Evolutionary conservation across 1,140 invertebrate genomes (phyloP).

Genomic region (Teleopsis dalmanni): DNA sequence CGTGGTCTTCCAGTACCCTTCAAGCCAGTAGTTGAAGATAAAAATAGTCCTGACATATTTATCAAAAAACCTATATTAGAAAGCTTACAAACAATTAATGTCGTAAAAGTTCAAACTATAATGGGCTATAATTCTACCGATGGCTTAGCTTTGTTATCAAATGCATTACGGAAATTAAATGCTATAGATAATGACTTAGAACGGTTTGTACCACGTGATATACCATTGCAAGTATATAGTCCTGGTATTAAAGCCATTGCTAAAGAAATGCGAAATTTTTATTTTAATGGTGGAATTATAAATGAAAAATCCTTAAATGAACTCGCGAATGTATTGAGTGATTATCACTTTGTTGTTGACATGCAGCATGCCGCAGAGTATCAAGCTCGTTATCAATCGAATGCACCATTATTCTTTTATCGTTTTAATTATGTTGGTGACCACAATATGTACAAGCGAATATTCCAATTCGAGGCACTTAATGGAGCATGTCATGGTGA

Average conservation of each 20-base stretch:
- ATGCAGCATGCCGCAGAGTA: constrained; percentile 25
- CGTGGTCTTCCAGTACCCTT: constrained; percentile 30
- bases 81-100: constrained; percentile 16
- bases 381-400: constrained; percentile 21
- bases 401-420: constrained; percentile 42
- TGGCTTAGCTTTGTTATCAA: constrained; percentile 30
- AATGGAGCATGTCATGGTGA: constrained; percentile 53
- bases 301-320: constrained; percentile 17
- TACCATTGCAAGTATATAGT: not conserved
- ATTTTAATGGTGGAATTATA: constrained; percentile 24
- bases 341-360: constrained; percentile 31
- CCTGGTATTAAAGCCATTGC: constrained; percentile 17
- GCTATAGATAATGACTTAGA: constrained; percentile 24
- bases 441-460: constrained; percentile 49
- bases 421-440: constrained; percentile 49
- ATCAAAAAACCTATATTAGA: constrained; percentile 27
- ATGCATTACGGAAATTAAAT: constrained; percentile 21
- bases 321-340: constrained; percentile 27
- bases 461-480: constrained; percentile 32
- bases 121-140: constrained; percentile 42
- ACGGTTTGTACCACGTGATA: constrained; percentile 22
- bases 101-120: constrained; percentile 39
- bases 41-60: constrained; percentile 27
- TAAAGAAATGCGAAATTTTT: constrained; percentile 27
- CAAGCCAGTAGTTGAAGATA: constrained; percentile 36